Evolutionary conservation across 2,113 vertebrate genomes (phyloP).

Genomic region (Brienomyrus longianalis): DNA sequence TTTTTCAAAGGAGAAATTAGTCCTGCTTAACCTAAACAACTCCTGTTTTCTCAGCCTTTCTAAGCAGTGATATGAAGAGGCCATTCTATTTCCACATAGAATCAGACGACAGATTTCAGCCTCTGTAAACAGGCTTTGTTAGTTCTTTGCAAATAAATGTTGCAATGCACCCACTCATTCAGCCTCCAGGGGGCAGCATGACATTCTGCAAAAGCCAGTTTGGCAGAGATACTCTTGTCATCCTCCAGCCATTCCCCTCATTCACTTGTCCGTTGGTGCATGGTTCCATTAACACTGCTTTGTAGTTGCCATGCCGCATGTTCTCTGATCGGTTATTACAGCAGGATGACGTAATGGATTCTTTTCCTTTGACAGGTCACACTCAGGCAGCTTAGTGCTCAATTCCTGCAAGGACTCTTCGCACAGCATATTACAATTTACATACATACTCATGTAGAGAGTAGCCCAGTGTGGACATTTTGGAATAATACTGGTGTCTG

Average conservation of each 20-base stretch:
- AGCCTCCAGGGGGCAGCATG: not conserved
- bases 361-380: not conserved
- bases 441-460: not conserved
- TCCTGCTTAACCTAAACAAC: not conserved
- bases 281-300: not conserved
- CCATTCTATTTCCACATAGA: not conserved
- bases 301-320: not conserved
- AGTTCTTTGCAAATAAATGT: not conserved
- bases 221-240: not conserved
- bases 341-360: not conserved
- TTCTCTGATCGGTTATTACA: not conserved
- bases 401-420: not conserved
- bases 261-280: not conserved
- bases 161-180: not conserved
- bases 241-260: not conserved
- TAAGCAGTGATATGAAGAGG: not conserved
- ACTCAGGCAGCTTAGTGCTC: not conserved
- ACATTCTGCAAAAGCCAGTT: not conserved
- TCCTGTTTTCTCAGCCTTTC: not conserved
- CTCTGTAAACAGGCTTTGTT: not conserved
- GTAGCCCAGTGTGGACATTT: not conserved
- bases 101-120: not conserved
- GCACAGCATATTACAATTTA: not conserved
- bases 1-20: slow-evolving; percentile 4
- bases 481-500: not conserved